phyloP scores from a whole-genome alignment of 2,797 vertebrate species.

The Anguilla obscura region DNA sequence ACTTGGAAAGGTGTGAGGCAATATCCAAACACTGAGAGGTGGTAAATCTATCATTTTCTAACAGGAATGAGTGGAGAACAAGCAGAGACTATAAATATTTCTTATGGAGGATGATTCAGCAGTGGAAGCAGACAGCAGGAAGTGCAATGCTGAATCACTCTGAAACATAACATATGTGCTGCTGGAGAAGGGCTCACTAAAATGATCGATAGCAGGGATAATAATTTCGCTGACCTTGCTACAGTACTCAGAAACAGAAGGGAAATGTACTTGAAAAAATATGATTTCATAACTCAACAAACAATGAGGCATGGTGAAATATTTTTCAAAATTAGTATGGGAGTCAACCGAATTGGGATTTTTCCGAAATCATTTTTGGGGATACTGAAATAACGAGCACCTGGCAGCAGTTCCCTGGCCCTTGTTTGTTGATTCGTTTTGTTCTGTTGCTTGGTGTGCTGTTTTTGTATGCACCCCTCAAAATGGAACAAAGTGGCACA shows the following conservation, averaged over 20 bases:
- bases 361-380: not conserved
- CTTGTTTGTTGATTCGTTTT: not conserved
- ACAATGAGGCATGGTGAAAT: not conserved
- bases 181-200: not conserved
- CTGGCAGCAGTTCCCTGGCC: not conserved
- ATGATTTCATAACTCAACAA: not conserved
- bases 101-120: not conserved
- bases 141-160: not conserved
- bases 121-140: not conserved
- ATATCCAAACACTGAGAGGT: not conserved
- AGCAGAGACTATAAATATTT: not conserved
- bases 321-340: not conserved
- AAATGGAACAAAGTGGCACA: not conserved
- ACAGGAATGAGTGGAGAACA: not conserved
- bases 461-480: not conserved
- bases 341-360: not conserved
- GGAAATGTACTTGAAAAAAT: not conserved
- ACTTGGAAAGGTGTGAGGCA: not conserved
- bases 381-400: not conserved
- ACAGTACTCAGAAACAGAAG: not conserved
- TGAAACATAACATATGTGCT: conserved; percentile 1
- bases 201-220: not conserved
- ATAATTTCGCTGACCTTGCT: conserved; percentile 6
- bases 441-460: not conserved
- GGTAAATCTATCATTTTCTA: not conserved